Percentiles rank a stretch among this genome's conserved stretches.
Conservation (phyloP, 2,113 vertebrate genomes). For the Lipophrys pholis region DNA sequence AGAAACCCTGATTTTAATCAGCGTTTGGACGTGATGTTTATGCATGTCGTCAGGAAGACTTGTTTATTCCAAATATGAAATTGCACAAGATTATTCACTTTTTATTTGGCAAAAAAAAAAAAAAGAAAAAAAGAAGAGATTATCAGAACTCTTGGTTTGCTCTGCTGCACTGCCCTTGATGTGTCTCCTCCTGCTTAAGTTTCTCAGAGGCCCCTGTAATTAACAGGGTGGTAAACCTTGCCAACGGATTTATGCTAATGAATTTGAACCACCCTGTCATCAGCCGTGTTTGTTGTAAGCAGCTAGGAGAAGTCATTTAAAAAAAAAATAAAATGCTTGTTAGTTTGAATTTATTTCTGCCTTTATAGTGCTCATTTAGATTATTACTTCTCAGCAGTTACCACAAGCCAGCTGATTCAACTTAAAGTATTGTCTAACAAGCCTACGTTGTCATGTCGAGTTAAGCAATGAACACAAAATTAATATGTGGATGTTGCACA, state of each 20-base stretch:
- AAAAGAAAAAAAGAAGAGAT: slow-evolving; percentile 13
- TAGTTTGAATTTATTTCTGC: background rate
- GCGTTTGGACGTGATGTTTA: slow-evolving; percentile 29
- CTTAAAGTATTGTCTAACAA: too few species aligned
- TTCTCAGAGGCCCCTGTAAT: slow-evolving; percentile 47
- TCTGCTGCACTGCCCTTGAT: slow-evolving; percentile 54
- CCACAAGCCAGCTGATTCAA: too few species aligned
- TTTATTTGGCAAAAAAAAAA: slow-evolving; percentile 26
- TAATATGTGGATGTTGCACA: too few species aligned
- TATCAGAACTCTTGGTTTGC: slow-evolving; percentile 26
- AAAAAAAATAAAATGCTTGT: too few species aligned
- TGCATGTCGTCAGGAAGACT: slow-evolving; percentile 16
- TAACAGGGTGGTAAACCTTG: slow-evolving; percentile 57
- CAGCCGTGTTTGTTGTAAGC: slow-evolving; percentile 18
- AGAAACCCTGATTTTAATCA: slow-evolving; percentile 26
- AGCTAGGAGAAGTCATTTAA: slow-evolving; percentile 16
- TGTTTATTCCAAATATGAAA: slow-evolving; percentile 33
- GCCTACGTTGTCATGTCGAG: too few species aligned
- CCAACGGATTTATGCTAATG: slow-evolving; percentile 59
- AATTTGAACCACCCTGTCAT: slow-evolving; percentile 14
- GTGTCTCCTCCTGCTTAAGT: slow-evolving; percentile 42
- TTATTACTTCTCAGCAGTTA: background rate
- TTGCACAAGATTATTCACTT: slow-evolving; percentile 40
- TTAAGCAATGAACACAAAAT: too few species aligned
- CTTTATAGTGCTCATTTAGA: background rate